Evolutionary conservation across 2,113 vertebrate genomes (phyloP).

Genomic region (Erythrocercus mccallii): DNA sequence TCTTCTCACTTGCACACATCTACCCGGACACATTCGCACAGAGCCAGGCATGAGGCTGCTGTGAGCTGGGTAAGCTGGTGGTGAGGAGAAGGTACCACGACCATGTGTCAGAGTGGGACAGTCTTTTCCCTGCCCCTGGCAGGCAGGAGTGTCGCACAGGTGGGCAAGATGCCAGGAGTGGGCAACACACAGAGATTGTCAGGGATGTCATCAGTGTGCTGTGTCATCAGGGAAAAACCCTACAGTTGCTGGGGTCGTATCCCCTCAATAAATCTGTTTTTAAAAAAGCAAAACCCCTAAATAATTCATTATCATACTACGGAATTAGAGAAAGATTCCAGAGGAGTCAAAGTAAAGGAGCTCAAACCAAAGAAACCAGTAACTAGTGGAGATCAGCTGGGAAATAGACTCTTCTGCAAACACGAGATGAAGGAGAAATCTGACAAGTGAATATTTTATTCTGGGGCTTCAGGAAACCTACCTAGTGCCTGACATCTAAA

Average conservation of each 20-base stretch:
- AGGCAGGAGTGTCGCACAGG: background rate
- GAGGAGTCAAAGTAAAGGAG: background rate
- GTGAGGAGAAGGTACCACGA: background rate
- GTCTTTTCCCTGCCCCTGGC: background rate
- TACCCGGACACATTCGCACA: background rate
- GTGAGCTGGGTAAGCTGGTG: background rate
- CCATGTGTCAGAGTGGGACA: background rate
- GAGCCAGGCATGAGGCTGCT: background rate
- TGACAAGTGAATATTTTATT: background rate
- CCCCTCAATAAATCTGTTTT: background rate
- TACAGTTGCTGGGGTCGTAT: background rate
- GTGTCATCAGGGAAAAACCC: background rate
- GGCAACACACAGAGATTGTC: background rate
- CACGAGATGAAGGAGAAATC: background rate
- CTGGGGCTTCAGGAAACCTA: background rate
- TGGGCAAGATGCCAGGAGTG: background rate
- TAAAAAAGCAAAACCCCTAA: background rate
- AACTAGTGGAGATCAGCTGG: background rate
- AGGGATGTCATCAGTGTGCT: rapidly evolving
- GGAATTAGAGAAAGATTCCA: background rate
- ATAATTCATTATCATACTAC: background rate
- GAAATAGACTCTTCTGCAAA: background rate
- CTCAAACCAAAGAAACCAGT: background rate
- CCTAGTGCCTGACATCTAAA: slow-evolving; percentile 10
- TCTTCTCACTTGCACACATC: background rate